Conservation (phyloP, 2,797 vertebrate species). For the Paguma larvata region DNA sequence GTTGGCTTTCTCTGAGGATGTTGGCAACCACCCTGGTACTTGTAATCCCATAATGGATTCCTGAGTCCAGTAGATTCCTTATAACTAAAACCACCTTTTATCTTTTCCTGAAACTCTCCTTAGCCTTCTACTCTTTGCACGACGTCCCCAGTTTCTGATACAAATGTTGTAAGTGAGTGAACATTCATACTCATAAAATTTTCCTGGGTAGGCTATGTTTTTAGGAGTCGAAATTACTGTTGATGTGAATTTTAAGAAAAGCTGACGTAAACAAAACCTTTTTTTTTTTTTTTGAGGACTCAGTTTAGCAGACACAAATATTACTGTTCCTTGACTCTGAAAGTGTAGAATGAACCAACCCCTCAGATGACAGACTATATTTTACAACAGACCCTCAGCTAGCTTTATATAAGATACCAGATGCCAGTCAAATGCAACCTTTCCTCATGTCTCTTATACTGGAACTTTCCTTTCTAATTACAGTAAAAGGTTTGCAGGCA, state of each 20-base stretch:
- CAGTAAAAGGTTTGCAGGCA: conserved; percentile 51
- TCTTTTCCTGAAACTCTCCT: not conserved
- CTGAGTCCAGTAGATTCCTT: not conserved
- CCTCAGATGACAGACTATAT: not conserved
- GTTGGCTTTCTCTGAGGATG: not conserved
- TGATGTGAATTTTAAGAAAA: not conserved
- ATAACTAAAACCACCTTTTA: not conserved
- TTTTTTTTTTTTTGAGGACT: not conserved
- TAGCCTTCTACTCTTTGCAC: not conserved
- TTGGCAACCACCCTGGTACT: not conserved
- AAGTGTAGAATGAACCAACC: not conserved
- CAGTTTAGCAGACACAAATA: conserved; percentile 15
- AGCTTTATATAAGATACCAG: not conserved
- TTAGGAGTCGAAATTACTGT: not conserved
- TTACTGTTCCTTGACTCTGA: not conserved
- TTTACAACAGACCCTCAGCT: conserved; percentile 35
- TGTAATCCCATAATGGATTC: not conserved
- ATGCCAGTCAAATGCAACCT: conserved; percentile 25
- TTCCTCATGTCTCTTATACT: not conserved
- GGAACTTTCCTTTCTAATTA: conserved; percentile 70
- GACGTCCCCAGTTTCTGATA: not conserved
- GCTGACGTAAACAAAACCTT: not conserved
- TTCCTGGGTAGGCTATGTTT: conserved; percentile 38
- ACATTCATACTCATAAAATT: not conserved
- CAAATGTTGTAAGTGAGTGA: not conserved